These are phyloP conservation scores for Archocentrus centrarchus DNA, from an alignment of 2,113 vertebrate species.

Conservation along the genomic window DNA sequence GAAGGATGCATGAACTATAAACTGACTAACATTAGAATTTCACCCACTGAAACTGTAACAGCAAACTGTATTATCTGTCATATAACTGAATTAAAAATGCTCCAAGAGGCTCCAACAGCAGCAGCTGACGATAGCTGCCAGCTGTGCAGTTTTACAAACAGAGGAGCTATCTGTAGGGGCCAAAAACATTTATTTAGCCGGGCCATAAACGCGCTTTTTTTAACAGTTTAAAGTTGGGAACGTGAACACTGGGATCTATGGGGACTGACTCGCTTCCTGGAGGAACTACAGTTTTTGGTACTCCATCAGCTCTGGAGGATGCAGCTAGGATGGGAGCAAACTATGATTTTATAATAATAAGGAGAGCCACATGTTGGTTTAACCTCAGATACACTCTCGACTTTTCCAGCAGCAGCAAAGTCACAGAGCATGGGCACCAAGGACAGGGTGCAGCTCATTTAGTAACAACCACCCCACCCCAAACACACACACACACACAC, in stretches of 20 bases:
- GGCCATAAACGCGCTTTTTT: not conserved
- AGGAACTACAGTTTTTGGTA: not conserved
- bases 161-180: no score
- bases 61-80: not conserved
- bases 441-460: slow-evolving; percentile 22
- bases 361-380: not conserved
- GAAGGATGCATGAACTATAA: not conserved
- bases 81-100: not conserved
- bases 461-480: not conserved
- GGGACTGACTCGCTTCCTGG: not conserved
- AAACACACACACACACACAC: slow-evolving; percentile 12
- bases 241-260: not conserved
- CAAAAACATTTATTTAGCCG: not conserved
- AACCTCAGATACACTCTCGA: not conserved
- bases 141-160: not conserved
- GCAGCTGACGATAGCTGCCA: not conserved
- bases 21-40: not conserved
- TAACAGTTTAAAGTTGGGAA: not conserved
- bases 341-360: not conserved
- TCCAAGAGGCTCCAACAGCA: not conserved
- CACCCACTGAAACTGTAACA: not conserved
- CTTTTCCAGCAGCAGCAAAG: not conserved
- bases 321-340: not conserved
- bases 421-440: not conserved
- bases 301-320: not conserved